Base-by-base conservation (phyloP, 2,888 invertebrate species). In the Apocheima hispidaria region DNA sequence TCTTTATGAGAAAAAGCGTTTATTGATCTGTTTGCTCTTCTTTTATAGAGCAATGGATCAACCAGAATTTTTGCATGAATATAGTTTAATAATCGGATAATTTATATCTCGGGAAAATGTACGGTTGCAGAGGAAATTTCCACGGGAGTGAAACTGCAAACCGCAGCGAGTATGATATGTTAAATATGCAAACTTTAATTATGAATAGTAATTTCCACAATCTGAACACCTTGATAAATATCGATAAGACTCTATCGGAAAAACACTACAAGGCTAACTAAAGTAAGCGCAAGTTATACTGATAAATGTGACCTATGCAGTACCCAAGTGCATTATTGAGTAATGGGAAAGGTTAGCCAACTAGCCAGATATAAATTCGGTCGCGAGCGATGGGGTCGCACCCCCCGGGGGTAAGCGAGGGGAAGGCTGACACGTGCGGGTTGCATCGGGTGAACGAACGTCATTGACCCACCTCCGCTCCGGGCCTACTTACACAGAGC, bases 391-490 rank as follows among this genome's bases (percentile, higher is more conserved):
- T n/a, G 66, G 73, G 66, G 63, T 43, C 51, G 44, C 51, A 40
- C 69, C 74, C 68, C 65, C 63, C 65, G 35, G 63, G 49, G 69
- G 65, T 60, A 64, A 59, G 68, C 66, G 70, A 66, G 73, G 74
- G 56, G 77, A 88, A 86, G 88, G 89, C 82, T 87, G 82, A 77
- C 90, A 88, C 90, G 89, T 88, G 90, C 86, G 83, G 85, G 78
- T 75, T 89, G 90, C 89, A 89, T 75, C 83, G 87, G 90, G 90
- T 91, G 82, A 88, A 90, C 83, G 92, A 91, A 89, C 92, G 92
- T 88, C 91, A 91, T 92, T 92, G 92, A 92, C 92, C 92, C 89
- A 91, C 82, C 92, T 91, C 46, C 16, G 16, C 74, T 72, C 26
- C 81, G 80, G 86, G 74, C 84, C 88, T 87, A 90, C 86, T 84